Percentiles rank a stretch among this genome's conserved stretches.
These are phyloP conservation scores for Pollimyrus isidori DNA, from an alignment of 2,113 vertebrate species.

Conservation along the genomic window DNA sequence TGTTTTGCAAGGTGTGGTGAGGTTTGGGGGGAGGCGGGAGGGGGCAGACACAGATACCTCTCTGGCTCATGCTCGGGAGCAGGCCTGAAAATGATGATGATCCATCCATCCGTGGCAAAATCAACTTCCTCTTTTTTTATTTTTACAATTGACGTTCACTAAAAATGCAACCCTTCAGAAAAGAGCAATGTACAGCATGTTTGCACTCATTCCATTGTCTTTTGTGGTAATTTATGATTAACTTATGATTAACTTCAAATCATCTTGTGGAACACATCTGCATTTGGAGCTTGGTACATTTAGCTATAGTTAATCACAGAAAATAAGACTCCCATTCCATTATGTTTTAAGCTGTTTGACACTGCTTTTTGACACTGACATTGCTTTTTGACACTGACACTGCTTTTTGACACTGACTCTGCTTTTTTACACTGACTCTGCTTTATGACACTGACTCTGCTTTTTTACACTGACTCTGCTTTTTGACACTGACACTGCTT, in stretches of 20 bases:
- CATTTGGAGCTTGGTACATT: background rate
- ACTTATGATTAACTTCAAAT: background rate
- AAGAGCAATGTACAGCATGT: background rate
- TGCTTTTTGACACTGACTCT: background rate
- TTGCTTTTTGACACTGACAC: background rate
- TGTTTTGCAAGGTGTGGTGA: constrained; percentile 4
- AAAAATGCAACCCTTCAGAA: background rate
- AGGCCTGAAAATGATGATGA: background rate
- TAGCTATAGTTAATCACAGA: background rate
- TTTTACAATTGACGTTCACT: background rate
- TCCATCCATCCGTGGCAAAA: background rate
- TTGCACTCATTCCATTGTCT: background rate
- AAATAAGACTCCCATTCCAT: background rate
- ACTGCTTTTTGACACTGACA: background rate
- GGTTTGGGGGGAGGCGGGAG: background rate
- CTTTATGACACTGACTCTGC: background rate
- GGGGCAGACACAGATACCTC: background rate
- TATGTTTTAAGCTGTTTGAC: background rate
- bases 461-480: background rate
- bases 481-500: background rate
- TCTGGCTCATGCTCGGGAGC: background rate
- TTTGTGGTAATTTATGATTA: background rate
- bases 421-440: background rate
- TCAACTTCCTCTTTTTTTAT: background rate
- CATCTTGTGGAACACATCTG: background rate